Evolutionary conservation across 2,888 invertebrate species (phyloP), one percentile per base, ranked within the genome.

Genomic region (Eupithecia dodoneata): DNA sequence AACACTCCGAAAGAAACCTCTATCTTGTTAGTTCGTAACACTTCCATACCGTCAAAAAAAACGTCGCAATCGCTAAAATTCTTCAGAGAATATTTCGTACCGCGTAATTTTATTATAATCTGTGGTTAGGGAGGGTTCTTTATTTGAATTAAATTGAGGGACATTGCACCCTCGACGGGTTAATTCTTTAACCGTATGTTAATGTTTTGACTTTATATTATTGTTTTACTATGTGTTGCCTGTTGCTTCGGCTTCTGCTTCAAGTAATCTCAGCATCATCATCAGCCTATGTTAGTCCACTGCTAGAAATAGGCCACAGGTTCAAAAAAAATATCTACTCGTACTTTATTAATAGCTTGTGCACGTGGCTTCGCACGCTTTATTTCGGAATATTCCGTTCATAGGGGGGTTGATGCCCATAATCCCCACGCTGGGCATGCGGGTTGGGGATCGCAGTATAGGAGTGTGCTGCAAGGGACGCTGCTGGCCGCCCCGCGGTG

Each of bases 101-200:
- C 47, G 18, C 13, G 12, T 45, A 63, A 63, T 13, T 70, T 47
- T 3, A 45, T 18, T n/a, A 44, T 59, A 65, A 47, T 65, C 65
- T 73, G 65, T 65, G 63, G 49, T 30, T 7, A n/a, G 65, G 65
- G 66, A 47, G 65, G 71, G 71, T 52, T 52, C 71, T 71, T 71
- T 71, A 71, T 71, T 52, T 55, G 71, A 52, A 42, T 71, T 71
- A 41, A 71, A 71, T 71, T 71, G 71, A 55, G 55, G 71, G 52
- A 55, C 55, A 52, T 55, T 55, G 52, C 71, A 70, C 70, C 70
- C 44, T 69, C n/a, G 67, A 41, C 49, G 71, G 7, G 71, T 42
- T 71, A 10, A 71, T 71, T 52, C 71, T 71, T 47, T 49, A 45
- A 13, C 70, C 70, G 30, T 70, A 70, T 70, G 70, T 47, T 70